Percentiles rank a stretch among this genome's conserved stretches.
Conservation (phyloP, 1,140 invertebrate species). For the Pachypsylla venusta region DNA sequence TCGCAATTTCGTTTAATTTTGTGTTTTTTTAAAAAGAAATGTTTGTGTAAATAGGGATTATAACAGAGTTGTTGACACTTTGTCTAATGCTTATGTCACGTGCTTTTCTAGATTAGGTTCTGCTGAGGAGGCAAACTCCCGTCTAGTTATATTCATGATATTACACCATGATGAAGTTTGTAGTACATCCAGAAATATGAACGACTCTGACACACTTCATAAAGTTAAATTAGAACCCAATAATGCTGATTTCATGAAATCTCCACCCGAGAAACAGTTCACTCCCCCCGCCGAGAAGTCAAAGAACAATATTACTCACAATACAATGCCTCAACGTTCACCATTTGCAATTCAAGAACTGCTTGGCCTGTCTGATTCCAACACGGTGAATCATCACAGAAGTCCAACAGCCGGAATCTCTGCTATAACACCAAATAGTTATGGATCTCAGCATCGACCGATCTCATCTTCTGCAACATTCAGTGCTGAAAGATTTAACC, state of each 20-base stretch:
- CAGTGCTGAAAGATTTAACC: constrained; percentile 27
- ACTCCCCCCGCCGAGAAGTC: not conserved
- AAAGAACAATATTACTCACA: not conserved
- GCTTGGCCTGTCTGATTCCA: constrained; percentile 42
- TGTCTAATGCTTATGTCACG: not conserved
- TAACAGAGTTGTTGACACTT: not conserved
- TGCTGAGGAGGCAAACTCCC: no score
- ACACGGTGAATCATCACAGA: constrained; percentile 24
- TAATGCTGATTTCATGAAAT: not conserved
- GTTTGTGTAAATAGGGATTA: no score
- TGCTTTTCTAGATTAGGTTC: not conserved
- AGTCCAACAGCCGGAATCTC: constrained; percentile 30
- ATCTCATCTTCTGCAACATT: constrained; percentile 35
- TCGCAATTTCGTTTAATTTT: no score
- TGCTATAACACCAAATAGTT: constrained; percentile 22
- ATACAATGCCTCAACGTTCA: constrained; percentile 57
- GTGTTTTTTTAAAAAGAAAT: no score
- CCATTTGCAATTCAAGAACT: constrained; percentile 86
- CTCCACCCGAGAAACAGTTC: not conserved
- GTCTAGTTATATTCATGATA: constrained; percentile 4
- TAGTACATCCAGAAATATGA: not conserved
- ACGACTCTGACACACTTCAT: not conserved
- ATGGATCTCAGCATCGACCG: constrained; percentile 29
- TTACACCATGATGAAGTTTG: constrained; percentile 4
- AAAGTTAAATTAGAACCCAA: not conserved